Base-by-base conservation (phyloP, 2,888 invertebrate genomes). In the Drosophila quinaria region DNA sequence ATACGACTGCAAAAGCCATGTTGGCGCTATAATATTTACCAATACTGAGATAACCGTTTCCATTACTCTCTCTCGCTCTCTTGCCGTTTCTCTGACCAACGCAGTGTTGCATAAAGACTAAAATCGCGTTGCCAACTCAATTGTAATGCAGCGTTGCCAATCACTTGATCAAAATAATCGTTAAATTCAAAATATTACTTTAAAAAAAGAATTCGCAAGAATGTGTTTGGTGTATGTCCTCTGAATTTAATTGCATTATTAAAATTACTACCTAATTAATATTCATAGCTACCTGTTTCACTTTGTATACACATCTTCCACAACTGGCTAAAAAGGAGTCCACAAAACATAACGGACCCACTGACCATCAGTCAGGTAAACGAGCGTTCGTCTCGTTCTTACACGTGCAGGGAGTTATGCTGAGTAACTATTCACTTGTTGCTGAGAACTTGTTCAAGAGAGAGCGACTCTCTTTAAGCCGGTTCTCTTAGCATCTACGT, bases 91-190 rank as follows among this genome's bases (percentile, higher is more conserved):
- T 13, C 15, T 10, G 15, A 15, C 11, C 22, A 15, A 4, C 35
- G 19, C 42, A 54, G 19, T 41, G 75, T 46, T 64, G 72, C 41
- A 29, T 42, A 59, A 29, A 47, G 63, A 60, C 33, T 2, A 4
- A 47, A 31, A 61, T 52, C 44, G 69, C 51, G 31, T 62, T 73
- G 69, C 61, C 76, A 76, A 62, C 62, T 15, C 8, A n/a, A 13
- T 17, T 13, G 3, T 1, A 6, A 1, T 10, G 4, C 8, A 39
- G 58, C 39, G 58, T 69, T 75, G 69, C 69, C 69, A 73, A 49
- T 8, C 37, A 35, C 0, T 13, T 17, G 15, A 46, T 46, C 13
- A 17, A 3, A 37, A 25, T 42, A 25, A 8, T 33, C 10, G 75
- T 68, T 68, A 25, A 33, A 46, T 64, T 75, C 8, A 25, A 75